Percentiles rank a stretch among this genome's conserved stretches.
These are phyloP conservation scores for Oncorhynchus kisutch DNA, from an alignment of 2,113 vertebrate genomes.

Conservation along the genomic window DNA sequence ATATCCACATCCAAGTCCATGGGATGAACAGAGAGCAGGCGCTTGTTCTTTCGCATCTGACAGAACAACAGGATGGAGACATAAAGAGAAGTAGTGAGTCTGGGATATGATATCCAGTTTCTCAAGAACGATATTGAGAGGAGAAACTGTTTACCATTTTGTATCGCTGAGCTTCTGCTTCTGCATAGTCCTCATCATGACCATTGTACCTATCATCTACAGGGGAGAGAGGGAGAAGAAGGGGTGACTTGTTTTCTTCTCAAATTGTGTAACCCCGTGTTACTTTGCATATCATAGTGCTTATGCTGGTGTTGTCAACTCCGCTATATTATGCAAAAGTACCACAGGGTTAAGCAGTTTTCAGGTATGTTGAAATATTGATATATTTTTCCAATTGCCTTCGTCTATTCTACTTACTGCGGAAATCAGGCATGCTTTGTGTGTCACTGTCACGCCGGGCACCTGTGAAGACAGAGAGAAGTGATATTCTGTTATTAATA, in stretches of 20 bases:
- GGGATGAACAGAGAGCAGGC: constrained; percentile 86
- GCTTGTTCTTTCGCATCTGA: constrained; percentile 83
- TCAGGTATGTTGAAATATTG: no score
- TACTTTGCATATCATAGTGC: not conserved
- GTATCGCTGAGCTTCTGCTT: constrained; percentile 71
- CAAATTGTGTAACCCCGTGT: not conserved
- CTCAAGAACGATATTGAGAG: not conserved
- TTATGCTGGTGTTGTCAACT: no score
- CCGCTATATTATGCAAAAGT: no score
- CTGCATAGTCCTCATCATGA: constrained; percentile 64
- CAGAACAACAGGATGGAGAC: not conserved
- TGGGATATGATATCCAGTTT: not conserved
- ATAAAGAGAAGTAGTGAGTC: not conserved
- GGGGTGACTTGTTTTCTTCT: not conserved
- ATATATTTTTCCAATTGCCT: not conserved
- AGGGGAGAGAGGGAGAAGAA: constrained; percentile 6
- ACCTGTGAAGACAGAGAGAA: constrained; percentile 48
- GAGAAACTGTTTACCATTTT: constrained; percentile 67
- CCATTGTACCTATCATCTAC: constrained; percentile 60
- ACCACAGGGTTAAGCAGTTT: not conserved
- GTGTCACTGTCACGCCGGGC: constrained; percentile 71
- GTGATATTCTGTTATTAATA: not conserved
- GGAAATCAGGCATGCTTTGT: constrained; percentile 74
- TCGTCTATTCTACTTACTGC: constrained; percentile 58
- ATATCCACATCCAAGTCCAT: constrained; percentile 85